Evolutionary conservation across 2,113 vertebrate genomes (phyloP), one percentile per base, ranked within the genome.

Genomic region (Xiphophorus maculatus): DNA sequence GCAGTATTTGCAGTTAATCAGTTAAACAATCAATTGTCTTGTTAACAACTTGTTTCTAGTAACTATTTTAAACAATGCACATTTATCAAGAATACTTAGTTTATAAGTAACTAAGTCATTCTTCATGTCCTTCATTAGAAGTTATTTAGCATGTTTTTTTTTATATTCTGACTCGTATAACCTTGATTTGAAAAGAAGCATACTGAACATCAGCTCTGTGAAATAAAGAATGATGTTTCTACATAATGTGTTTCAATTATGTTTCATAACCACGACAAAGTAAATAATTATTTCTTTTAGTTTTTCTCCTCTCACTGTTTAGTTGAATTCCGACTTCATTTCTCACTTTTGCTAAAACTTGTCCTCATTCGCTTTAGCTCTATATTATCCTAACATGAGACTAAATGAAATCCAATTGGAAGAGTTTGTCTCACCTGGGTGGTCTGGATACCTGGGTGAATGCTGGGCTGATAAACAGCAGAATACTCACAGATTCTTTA

Each of bases 361-460:
- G 19, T 72, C 76, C 67, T 73, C 65, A 9, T 27, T 68, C 48
- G 60, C 74, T 63, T 81, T 58, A 84, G 30, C 54, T 64, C 19
- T 0, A 1, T 4, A 27, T 51, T 73, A 29, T 68, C 60, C 61
- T 74, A 62, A 44, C 69, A 69, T 48, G 62, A 51, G 66, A 40
- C 68, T 76, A 71, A 84, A 73, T 60, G 40, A 85, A 75, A 83
- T 85, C 62, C 68, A 79, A 30, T 80, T 54, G 74, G 35, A 70
- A 63, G 71, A 71, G 75, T 80, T 40, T 60, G 74, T 76, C 51
- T 80, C 28, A 7, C 19, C 65, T 29, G 80, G 48, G 66, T 73
- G 63, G 63, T 69, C 29, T 32, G 27, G 33, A 22, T 81, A 70
- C 66, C 71, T 58, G 2, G 74, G 63, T 32, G 9, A 48, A 44